phyloP scores from a whole-genome alignment of 2,113 vertebrate species.

The Triplophysa dalaica region DNA sequence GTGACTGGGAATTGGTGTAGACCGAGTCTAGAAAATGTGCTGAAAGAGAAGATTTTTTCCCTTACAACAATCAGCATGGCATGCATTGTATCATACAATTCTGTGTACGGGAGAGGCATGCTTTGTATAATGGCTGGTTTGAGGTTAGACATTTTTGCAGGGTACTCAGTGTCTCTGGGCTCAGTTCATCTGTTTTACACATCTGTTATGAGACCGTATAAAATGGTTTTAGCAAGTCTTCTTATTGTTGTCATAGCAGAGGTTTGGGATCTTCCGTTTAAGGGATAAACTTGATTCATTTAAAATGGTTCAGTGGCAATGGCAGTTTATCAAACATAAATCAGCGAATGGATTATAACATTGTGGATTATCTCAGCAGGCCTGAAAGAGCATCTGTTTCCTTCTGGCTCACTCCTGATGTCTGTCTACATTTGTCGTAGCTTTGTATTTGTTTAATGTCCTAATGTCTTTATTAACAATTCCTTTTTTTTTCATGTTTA shows the following conservation, averaged over 20 bases:
- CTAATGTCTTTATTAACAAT: constrained; percentile 2
- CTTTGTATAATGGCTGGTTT: constrained; percentile 49
- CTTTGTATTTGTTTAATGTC: constrained; percentile 12
- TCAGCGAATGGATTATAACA: constrained; percentile 38
- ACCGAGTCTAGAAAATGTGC: constrained; percentile 61
- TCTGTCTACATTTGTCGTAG: constrained; percentile 25
- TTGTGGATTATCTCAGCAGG: constrained; percentile 26
- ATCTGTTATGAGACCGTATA: background rate
- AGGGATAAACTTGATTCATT: constrained; percentile 24
- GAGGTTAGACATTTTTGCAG: constrained; percentile 51
- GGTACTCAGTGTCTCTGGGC: background rate
- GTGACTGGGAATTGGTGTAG: constrained; percentile 56
- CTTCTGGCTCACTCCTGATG: constrained; percentile 2
- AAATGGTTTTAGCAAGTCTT: constrained; percentile 8
- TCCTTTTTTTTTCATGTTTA: too few species aligned
- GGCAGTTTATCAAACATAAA: constrained; percentile 36
- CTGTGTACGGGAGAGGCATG: constrained; percentile 28
- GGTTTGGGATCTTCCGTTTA: constrained; percentile 12
- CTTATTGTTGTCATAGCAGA: constrained; percentile 34
- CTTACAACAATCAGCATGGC: constrained; percentile 61
- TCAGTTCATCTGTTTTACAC: background rate
- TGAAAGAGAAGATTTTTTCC: constrained; percentile 58
- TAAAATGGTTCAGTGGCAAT: constrained; percentile 4
- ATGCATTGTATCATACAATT: constrained; percentile 64
- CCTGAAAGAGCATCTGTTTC: constrained; percentile 33